A percentile compares a stretch with the other conserved stretches of the same genome.
phyloP scores from a whole-genome alignment of 2,113 vertebrate species.

The Pterophyllum scalare region DNA sequence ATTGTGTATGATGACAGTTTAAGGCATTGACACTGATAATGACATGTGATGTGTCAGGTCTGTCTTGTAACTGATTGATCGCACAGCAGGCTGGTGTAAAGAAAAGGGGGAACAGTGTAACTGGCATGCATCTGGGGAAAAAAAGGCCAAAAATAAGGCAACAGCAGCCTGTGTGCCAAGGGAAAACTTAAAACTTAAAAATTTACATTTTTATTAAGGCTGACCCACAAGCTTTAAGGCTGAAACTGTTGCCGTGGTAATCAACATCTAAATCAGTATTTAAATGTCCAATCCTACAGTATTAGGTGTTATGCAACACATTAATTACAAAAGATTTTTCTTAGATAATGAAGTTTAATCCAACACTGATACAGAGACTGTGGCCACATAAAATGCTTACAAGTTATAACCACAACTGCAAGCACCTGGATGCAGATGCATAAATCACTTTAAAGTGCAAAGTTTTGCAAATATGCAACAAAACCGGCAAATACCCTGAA shows the following conservation, averaged over 20 bases:
- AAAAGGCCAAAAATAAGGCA: not conserved
- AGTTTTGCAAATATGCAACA: not conserved
- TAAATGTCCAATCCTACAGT: not conserved
- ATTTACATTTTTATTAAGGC: not conserved
- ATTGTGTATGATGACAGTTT: no score
- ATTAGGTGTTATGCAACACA: not conserved
- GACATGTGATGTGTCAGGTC: no score
- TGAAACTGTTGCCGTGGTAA: constrained; percentile 6
- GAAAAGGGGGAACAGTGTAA: not conserved
- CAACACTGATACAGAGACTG: not conserved
- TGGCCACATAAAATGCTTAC: not conserved
- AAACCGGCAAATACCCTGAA: not conserved
- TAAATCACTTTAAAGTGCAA: not conserved
- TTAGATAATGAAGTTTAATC: not conserved
- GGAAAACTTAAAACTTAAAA: not conserved
- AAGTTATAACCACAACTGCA: not conserved
- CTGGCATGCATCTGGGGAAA: not conserved
- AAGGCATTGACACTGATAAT: no score
- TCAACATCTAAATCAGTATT: not conserved
- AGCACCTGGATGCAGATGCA: not conserved
- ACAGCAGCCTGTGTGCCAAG: not conserved
- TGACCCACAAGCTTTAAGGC: not conserved
- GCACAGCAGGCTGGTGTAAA: no score
- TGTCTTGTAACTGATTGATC: no score
- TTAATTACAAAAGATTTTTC: not conserved